Evolutionary conservation across 2,888 invertebrate genomes (phyloP).

Genomic region (Oasisia sp.): DNA sequence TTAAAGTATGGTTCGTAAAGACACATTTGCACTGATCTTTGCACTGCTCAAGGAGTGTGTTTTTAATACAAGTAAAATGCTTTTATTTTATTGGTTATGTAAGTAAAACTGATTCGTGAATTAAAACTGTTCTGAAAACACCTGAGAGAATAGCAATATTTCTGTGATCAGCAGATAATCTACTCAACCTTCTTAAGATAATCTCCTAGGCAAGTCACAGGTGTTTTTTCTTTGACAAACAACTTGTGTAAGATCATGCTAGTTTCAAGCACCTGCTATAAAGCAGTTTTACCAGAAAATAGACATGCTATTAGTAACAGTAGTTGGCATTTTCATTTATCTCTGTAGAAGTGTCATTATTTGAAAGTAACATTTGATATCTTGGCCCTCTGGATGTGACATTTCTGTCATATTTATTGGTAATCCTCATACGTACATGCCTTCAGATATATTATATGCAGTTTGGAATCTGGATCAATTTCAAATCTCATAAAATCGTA

Average conservation of each 20-base stretch:
- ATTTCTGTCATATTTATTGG: not conserved
- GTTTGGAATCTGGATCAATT: not conserved
- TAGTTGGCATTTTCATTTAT: not conserved
- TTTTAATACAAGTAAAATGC: not conserved
- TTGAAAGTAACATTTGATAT: not conserved
- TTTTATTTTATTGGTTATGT: not conserved
- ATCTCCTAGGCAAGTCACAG: not conserved
- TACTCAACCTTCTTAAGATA: not conserved
- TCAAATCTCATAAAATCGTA: not conserved
- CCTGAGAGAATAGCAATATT: not conserved
- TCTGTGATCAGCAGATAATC: not conserved
- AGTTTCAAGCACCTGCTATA: not conserved
- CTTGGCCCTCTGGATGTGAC: not conserved
- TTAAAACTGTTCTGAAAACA: not conserved
- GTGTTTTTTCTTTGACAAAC: not conserved
- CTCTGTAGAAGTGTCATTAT: not conserved
- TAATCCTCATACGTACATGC: not conserved
- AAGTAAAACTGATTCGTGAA: not conserved
- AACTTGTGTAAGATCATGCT: not conserved
- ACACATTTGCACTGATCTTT: not conserved
- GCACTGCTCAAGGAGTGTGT: not conserved
- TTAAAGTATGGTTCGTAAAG: not conserved
- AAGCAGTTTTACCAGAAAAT: not conserved
- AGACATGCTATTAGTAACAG: not conserved
- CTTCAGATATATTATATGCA: not conserved